Percentiles rank a stretch among this genome's conserved stretches.
phyloP scores from a whole-genome alignment of 2,113 vertebrate genomes.

The Nerophis lumbriciformis region DNA sequence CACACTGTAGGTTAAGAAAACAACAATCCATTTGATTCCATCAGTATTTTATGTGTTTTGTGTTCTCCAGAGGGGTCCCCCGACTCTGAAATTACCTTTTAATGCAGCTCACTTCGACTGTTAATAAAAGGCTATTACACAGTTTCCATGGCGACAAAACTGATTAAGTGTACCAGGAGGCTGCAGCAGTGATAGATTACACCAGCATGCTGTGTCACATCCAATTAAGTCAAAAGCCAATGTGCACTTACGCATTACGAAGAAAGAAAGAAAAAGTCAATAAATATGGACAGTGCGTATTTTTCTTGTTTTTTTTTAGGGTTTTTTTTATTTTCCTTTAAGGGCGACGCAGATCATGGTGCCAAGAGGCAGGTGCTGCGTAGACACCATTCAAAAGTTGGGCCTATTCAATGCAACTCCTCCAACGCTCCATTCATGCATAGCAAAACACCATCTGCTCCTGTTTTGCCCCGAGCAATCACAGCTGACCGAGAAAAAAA shows the following conservation, averaged over 20 bases:
- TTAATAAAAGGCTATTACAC: conserved; percentile 75
- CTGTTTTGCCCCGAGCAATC: conserved; percentile 99
- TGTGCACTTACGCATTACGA: conserved; percentile 83
- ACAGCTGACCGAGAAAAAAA: conserved; percentile 93
- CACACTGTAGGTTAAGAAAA: too few relatives aligned
- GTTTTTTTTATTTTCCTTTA: conserved; percentile 63
- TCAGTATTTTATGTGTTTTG: conserved; percentile 65
- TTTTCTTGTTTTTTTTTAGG: conserved; percentile 61
- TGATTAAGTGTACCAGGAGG: conserved; percentile 82
- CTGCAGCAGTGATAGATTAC: conserved; percentile 86
- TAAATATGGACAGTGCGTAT: conserved; percentile 88
- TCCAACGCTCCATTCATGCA: conserved; percentile 99
- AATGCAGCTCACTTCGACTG: conserved; percentile 76
- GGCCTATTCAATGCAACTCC: conserved; percentile 96
- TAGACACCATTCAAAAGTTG: conserved; percentile 98
- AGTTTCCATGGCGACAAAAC: conserved; percentile 81
- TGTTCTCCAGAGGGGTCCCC: conserved; percentile 60
- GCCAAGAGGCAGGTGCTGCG: conserved; percentile 98
- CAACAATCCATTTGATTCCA: conserved; percentile 6
- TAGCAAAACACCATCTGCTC: conserved; percentile 99
- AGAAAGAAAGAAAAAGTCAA: conserved; percentile 87
- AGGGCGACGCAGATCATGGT: conserved; percentile 86
- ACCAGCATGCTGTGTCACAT: conserved; percentile 91
- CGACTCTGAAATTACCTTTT: conserved; percentile 70
- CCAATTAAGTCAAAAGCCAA: conserved; percentile 95